phyloP scores from a whole-genome alignment of 2,888 invertebrate species.

The Minunthozetes semirufus region DNA sequence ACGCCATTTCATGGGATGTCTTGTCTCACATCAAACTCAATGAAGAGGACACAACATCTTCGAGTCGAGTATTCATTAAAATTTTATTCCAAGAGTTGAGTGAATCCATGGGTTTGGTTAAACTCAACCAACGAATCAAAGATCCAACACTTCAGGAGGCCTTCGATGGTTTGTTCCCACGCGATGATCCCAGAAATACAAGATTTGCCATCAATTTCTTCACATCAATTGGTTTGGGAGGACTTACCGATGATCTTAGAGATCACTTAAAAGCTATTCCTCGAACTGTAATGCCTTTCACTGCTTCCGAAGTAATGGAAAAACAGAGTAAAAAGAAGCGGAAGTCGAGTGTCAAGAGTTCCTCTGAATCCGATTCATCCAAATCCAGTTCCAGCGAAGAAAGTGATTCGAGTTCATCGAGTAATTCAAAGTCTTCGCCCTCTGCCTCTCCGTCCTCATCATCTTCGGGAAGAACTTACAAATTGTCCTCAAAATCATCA shows the following conservation, averaged over 20 bases:
- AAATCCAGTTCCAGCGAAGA: neutral
- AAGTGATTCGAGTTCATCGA: neutral
- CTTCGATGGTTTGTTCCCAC: constrained; percentile 86
- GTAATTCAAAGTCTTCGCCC: constrained; percentile 12
- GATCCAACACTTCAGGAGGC: constrained; percentile 80
- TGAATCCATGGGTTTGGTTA: constrained; percentile 89
- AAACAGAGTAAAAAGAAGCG: constrained; percentile 3
- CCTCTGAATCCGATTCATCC: neutral
- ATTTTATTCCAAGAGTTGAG: constrained; percentile 88
- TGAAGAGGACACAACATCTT: constrained; percentile 95
- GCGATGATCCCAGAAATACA: constrained; percentile 91
- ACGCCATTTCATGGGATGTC: constrained; percentile 92
- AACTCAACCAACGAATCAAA: constrained; percentile 79
- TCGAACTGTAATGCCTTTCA: constrained; percentile 44
- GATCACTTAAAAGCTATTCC: constrained; percentile 77
- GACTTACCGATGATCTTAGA: constrained; percentile 59
- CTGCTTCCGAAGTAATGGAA: constrained; percentile 26
- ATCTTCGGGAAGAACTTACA: neutral
- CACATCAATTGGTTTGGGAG: constrained; percentile 92
- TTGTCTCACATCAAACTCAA: constrained; percentile 80
- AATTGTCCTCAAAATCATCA: constrained; percentile 9
- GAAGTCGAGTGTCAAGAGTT: constrained; percentile 10
- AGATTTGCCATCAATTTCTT: constrained; percentile 97
- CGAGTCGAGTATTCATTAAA: constrained; percentile 94
- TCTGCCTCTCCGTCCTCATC: constrained; percentile 35